Conservation (phyloP, 1,140 invertebrate genomes). For the Aleiodes sp. region DNA sequence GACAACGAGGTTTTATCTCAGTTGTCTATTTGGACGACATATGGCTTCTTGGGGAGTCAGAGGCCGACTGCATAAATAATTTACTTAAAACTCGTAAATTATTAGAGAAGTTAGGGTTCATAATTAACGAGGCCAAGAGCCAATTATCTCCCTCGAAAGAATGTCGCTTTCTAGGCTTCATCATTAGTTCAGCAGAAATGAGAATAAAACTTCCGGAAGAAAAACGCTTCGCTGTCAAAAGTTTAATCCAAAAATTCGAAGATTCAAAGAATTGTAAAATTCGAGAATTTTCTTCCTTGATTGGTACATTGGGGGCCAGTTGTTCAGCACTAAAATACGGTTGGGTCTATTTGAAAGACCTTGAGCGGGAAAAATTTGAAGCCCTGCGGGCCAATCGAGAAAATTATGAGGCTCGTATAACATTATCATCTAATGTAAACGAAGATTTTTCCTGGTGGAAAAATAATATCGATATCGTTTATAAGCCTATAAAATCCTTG, state of each 20-base stretch:
- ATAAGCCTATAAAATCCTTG: neutral
- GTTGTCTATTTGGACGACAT: conserved; percentile 32
- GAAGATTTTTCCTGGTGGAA: conserved; percentile 21
- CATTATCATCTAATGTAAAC: neutral
- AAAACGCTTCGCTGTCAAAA: neutral
- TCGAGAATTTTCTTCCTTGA: conserved; percentile 15
- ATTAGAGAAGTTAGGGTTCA: conserved; percentile 18
- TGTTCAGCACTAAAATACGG: conserved; percentile 18
- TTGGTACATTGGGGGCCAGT: neutral
- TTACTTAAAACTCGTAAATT: neutral
- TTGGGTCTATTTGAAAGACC: conserved; percentile 9
- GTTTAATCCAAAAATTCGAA: neutral
- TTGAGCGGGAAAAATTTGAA: conserved; percentile 22
- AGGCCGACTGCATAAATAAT: neutral
- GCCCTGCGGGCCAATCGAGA: neutral
- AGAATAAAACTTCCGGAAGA: conserved; percentile 9
- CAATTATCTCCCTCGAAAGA: neutral
- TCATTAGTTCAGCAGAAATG: conserved; percentile 19
- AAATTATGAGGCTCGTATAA: neutral
- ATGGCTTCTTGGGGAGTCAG: conserved; percentile 12
- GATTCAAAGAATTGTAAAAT: conserved; percentile 20
- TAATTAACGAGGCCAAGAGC: conserved; percentile 14
- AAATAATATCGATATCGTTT: conserved; percentile 4
- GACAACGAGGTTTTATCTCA: conserved; percentile 5
- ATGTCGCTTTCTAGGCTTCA: conserved; percentile 18